Evolutionary conservation across 2,888 invertebrate genomes (phyloP), one percentile per base, ranked within the genome.

Genomic region (Phyllotreta striolata): DNA sequence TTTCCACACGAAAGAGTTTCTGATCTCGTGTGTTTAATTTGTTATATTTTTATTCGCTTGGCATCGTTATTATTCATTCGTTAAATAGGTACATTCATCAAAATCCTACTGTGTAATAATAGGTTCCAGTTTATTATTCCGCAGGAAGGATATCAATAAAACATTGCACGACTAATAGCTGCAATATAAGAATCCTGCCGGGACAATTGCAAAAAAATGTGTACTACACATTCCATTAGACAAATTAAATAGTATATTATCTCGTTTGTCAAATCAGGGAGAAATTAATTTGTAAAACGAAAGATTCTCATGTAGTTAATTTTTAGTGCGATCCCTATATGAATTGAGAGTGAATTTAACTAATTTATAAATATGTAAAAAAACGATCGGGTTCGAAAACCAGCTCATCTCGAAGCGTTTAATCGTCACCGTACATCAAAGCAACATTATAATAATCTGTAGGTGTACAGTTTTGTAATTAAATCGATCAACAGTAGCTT

Each of bases 401-500:
- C 24, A 24, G 24, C 24, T 24, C 24, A 24, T 24, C 24, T 24
- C 9, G 34, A 51, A 6, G 37, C 35, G 10, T n/a, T 9, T 51
- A 14, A 34, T 37, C 37, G 35, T 37, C 51, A 51, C 7, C 46
- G 37, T 38, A 55, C 13, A 24, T 57, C 55, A 43, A n/a, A 37
- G 13, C 59, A 37, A 47, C 55, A 59, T 64, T 59, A 60, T 55
- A 64, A 64, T 64, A 64, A 64, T 64, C 60, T 59, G 55, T 55
- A 60, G 64, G 60, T 55, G 64, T 64, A 60, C 54, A 47, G 47
- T 63, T 64, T 64, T 64, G 55, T 64, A 60, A 64, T 64, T 64
- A 64, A 59, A 63, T 6, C 44, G 57, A 49, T 58, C 63, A 56
- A 52, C 54, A 63, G 57, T 57, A 57, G 63, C 63, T 63, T 44